Base-by-base conservation (phyloP, 64 coral and sea anemone species). In the Pocillopora damicornis region DNA sequence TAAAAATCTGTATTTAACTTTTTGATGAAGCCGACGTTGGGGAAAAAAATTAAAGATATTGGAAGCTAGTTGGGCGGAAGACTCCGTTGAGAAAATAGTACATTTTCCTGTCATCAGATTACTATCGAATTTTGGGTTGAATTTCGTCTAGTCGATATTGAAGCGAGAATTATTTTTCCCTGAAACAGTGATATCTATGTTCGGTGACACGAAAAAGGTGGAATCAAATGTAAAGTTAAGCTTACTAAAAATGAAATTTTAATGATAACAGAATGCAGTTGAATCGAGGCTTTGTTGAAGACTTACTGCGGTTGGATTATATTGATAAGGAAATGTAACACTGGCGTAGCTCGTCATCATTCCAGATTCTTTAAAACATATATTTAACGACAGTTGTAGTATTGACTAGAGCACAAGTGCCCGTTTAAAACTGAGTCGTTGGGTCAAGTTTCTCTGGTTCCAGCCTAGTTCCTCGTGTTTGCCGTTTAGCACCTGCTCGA, bases 211-310 rank as follows among this genome's bases (percentile, higher is more conserved):
- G 12, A 85, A 85, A 73, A 57, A 2, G 18, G 17, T 26, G 63
- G 64, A 26, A 23, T 79, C 15, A 42, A n/a, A 71, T 71, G 20
- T 58, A 13, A 20, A 85, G 81, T 56, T 26, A 51, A 14, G 37
- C 37, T 73, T 72, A 11, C 23, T 73, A 25, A 58, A 71, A 57
- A 68, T 85, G 65, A 85, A 83, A 71, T 56, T 84, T 84, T 71
- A 84, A 84, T 51, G 25, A 9, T 38, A 13, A 68, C 13, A 83
- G 81, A 72, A 84, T 57, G 65, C 37, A 72, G 64, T 84, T 84
- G 18, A 69, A 84, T 84, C 37, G 81, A 72, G 42, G 80, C 79
- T 10, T 79, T 65, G 61, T 42, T 18, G 34, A 34, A 67, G 35
- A 17, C 42, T 20, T 83, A 68, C 36, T 83, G 81, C 15, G 63